These are phyloP conservation scores for Stegodyphus mimosarum DNA, from an alignment of 1,140 invertebrate species.

Conservation along the genomic window DNA sequence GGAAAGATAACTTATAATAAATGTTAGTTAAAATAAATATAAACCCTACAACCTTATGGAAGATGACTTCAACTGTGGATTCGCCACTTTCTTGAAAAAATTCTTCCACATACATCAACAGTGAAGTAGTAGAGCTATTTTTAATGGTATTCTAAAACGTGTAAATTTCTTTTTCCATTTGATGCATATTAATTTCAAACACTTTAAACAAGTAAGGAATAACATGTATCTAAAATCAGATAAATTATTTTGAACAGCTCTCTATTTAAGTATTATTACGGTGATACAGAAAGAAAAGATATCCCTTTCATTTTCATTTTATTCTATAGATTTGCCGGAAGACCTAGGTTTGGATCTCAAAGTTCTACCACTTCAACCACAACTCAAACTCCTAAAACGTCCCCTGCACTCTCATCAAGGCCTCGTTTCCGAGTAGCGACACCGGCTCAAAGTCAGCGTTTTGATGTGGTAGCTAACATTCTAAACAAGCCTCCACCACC, in stretches of 20 bases:
- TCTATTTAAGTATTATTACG: neutral
- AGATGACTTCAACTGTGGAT: no score
- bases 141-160: no score
- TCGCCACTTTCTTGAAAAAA: no score
- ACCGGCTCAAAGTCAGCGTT: conserved; percentile 39
- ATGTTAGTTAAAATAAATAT: no score
- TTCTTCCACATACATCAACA: no score
- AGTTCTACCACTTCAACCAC: neutral
- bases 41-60: no score
- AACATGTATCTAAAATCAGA: neutral
- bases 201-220: no score
- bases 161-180: no score
- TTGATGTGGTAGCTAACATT: conserved; percentile 35
- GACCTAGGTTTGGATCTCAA: conserved; percentile 41
- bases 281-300: no score
- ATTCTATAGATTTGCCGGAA: neutral
- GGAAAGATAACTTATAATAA: no score
- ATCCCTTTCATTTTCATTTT: neutral
- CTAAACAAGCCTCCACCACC: conserved; percentile 25
- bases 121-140: no score
- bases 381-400: neutral
- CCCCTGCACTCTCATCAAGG: neutral
- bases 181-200: no score
- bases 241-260: neutral
- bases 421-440: conserved; percentile 10